Percentiles rank a stretch among this genome's conserved stretches.
Conservation (phyloP, 1,140 invertebrate species). For the Drosophila seguyi region DNA sequence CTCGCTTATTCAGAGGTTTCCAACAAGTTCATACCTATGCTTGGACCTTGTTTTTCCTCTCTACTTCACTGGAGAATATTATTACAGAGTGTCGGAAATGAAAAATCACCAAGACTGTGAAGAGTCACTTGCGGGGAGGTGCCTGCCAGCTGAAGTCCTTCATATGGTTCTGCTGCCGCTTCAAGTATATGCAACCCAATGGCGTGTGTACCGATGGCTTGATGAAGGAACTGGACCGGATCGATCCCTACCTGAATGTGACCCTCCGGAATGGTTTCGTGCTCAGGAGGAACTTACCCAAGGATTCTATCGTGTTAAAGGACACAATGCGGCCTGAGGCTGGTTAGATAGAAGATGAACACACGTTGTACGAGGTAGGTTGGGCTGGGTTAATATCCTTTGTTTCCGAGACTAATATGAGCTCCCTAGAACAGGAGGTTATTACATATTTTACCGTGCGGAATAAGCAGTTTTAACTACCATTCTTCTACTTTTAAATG, state of each 20-base stretch:
- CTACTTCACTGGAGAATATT: background rate
- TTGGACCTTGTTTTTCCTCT: background rate
- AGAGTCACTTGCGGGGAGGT: background rate
- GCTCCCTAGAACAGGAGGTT: background rate
- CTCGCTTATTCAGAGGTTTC: background rate
- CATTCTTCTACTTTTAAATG: background rate
- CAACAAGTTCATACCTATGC: background rate
- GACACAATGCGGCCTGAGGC: background rate
- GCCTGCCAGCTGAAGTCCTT: background rate
- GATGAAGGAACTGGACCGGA: background rate
- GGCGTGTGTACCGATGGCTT: background rate
- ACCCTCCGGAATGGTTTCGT: background rate
- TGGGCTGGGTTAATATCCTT: too few relatives aligned
- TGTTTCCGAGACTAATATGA: background rate
- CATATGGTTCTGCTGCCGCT: slow-evolving; percentile 4
- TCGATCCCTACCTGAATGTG: background rate
- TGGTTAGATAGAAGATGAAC: background rate
- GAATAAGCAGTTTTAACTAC: background rate
- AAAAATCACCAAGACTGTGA: background rate
- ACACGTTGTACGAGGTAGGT: background rate
- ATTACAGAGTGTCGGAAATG: background rate
- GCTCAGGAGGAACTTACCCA: slow-evolving; percentile 1
- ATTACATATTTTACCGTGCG: background rate
- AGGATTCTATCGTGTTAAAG: background rate
- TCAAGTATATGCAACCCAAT: background rate